Conservation (phyloP, 2,888 invertebrate genomes). For the Alloplasta piceator region DNA sequence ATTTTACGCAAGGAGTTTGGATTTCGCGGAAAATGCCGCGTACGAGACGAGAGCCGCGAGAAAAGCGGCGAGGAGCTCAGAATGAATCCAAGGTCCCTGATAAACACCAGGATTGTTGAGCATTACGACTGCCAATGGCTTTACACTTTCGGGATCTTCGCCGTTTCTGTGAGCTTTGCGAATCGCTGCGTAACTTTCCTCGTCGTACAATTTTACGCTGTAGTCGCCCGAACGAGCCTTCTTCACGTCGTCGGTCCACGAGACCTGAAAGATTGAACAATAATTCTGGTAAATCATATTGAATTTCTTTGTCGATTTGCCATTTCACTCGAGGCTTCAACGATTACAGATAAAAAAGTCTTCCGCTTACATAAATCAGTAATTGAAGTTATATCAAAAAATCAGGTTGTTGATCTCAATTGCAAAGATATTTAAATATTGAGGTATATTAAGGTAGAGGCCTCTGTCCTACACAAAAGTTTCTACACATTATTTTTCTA, state of each 20-base stretch:
- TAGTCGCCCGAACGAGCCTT: conserved; percentile 93
- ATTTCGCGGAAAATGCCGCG: conserved; percentile 93
- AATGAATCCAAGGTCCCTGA: conserved; percentile 96
- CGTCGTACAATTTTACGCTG: conserved; percentile 92
- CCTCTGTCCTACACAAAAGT: no score
- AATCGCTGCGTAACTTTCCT: conserved; percentile 95
- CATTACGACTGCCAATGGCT: conserved; percentile 89
- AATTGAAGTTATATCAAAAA: no score
- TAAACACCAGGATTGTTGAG: conserved; percentile 92
- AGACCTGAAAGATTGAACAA: conserved; percentile 86
- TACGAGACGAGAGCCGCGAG: conserved; percentile 92
- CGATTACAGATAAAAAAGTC: background rate
- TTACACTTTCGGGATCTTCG: conserved; percentile 88
- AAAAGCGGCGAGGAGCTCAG: conserved; percentile 94
- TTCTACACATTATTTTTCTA: no score
- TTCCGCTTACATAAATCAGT: no score
- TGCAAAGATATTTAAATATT: no score
- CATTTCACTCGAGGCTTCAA: conserved; percentile 16
- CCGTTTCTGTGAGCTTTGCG: conserved; percentile 92
- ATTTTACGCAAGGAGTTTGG: conserved; percentile 89
- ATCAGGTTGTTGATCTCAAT: no score
- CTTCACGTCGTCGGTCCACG: conserved; percentile 95
- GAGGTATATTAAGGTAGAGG: no score
- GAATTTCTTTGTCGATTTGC: background rate
- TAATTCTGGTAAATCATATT: background rate